phyloP scores from a whole-genome alignment of 2,888 invertebrate species.

The Seira ritae region DNA sequence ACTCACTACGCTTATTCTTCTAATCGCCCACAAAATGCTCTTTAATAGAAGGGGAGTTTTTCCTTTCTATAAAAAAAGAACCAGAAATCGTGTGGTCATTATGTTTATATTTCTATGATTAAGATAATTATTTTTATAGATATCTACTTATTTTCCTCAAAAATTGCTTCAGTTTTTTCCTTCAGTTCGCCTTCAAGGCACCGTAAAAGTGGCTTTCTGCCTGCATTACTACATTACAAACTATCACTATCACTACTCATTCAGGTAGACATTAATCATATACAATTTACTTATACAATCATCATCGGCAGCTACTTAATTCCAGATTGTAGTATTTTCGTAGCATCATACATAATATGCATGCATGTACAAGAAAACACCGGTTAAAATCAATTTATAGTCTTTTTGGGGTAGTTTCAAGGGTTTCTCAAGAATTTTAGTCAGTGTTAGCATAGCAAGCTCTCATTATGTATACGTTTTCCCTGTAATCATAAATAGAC shows the following conservation, averaged over 20 bases:
- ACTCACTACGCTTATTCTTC: background rate
- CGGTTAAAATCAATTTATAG: too few species aligned
- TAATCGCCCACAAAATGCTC: background rate
- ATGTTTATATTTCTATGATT: slow-evolving; percentile 53
- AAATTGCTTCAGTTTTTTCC: background rate
- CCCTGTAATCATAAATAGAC: slow-evolving; percentile 13
- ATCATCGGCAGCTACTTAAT: slow-evolving; percentile 2
- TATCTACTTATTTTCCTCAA: slow-evolving; percentile 16
- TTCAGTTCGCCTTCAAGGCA: background rate
- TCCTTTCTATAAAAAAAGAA: background rate
- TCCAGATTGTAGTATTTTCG: slow-evolving; percentile 1
- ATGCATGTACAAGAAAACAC: too few species aligned
- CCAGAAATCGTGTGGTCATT: slow-evolving; percentile 38
- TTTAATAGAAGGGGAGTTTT: background rate
- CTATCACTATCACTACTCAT: background rate
- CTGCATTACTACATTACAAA: too few species aligned
- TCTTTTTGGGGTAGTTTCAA: too few species aligned
- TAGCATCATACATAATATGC: background rate
- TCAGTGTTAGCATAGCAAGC: too few species aligned
- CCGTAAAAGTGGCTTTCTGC: background rate
- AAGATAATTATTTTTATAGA: slow-evolving; percentile 33
- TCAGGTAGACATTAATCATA: background rate
- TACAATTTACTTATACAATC: background rate
- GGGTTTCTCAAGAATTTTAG: too few species aligned
- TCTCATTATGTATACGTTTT: too few species aligned